phyloP scores from a whole-genome alignment of 2,797 vertebrate species.

The Yasuhikotakia modesta region DNA sequence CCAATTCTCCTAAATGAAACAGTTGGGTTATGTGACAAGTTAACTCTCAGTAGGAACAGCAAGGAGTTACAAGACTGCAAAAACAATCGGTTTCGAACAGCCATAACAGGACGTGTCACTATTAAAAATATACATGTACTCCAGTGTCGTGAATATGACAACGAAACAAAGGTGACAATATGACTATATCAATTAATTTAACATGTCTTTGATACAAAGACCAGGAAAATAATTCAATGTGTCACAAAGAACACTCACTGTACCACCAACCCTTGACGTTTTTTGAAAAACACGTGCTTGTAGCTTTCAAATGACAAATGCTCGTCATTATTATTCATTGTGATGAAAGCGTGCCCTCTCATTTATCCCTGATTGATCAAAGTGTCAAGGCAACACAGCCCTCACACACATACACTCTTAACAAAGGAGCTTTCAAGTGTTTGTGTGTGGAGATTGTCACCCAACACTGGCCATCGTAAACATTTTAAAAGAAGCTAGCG shows the following conservation, averaged over 20 bases:
- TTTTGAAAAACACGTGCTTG: conserved; percentile 23
- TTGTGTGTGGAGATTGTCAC: conserved; percentile 23
- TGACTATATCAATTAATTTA: conserved; percentile 18
- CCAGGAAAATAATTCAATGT: no score
- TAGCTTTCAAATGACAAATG: conserved; percentile 38
- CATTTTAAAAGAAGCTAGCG: conserved; percentile 26
- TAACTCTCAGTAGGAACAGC: conserved; percentile 42
- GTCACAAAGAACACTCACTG: not conserved
- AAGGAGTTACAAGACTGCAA: conserved; percentile 9
- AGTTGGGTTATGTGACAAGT: conserved; percentile 59
- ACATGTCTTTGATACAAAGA: no score
- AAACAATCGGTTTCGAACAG: conserved; percentile 25
- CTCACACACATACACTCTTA: conserved; percentile 38
- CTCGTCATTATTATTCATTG: conserved; percentile 48
- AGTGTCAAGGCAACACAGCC: conserved; percentile 43
- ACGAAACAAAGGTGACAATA: not conserved
- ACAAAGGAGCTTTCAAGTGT: conserved; percentile 34
- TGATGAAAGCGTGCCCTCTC: conserved; percentile 43
- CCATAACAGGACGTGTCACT: conserved; percentile 2
- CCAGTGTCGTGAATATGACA: not conserved
- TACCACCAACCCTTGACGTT: conserved; percentile 35
- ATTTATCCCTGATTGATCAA: conserved; percentile 59
- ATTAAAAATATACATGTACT: conserved; percentile 5
- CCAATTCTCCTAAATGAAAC: conserved; percentile 81
- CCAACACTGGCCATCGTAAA: conserved; percentile 29